Evolutionary conservation across 2,113 vertebrate genomes (phyloP), one percentile per base, ranked within the genome.

Genomic region (Syngnathus typhle): DNA sequence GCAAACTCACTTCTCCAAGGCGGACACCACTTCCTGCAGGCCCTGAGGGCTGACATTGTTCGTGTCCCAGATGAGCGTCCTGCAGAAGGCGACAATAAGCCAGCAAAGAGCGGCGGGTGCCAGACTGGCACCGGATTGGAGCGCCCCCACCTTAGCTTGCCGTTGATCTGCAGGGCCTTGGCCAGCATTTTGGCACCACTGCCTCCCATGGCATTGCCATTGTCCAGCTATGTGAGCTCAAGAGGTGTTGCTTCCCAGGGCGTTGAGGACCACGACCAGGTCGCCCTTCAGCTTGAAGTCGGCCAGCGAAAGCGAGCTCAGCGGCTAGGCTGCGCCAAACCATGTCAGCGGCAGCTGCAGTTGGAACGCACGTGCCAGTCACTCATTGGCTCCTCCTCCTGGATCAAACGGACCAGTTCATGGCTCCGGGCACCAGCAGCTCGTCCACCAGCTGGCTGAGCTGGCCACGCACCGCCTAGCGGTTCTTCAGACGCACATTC

Each of bases 141-240:
- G 16, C 18, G 27, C 11, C 36, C 76, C 63, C 80, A 98, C 97
- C 96, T 94, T 81, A 99, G 97, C 58, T 99, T 98, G 64, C 93
- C 95, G 91, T 99, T 98, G 89, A 99, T 97, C 88, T 99, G 97
- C 52, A 99, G 89, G 3, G 97, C 97, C 77, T 99, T 99, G 69
- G 96, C 94, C 75, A 99, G 77, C 94, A 99, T 98, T 89, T 98
- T 98, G 4, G 95, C 97, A 7, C 96, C 95, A 93, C 98, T 94
- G 85, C 98, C 97, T 1, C 96, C 97, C 97, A 99, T 98, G 23
- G 85, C 88, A 44, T 99, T 99, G 36, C 97, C n/a, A n/a, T n/a
- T 94, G 90, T 98, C 97, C 85, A 99, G 91, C 63, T 90, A 92
- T 67, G 93, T 98, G 70, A 99, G 91, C 27, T 27, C 27, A 27